Evolutionary conservation across 92 coral and sea anemone species (phyloP).

Genomic region (Pocillopora meandrina): DNA sequence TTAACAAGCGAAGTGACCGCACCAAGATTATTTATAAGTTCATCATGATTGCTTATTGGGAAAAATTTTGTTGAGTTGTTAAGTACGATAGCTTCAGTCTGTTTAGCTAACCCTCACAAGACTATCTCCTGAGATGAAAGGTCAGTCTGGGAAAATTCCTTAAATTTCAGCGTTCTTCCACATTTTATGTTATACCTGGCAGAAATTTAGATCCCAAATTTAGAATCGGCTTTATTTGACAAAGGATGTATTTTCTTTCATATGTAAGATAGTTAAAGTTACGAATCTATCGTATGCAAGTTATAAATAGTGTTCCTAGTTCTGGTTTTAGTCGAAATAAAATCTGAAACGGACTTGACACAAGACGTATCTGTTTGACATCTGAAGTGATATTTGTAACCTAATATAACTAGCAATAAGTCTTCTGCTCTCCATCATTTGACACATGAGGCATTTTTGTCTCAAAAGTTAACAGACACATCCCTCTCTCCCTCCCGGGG

Average conservation of each 20-base stretch:
- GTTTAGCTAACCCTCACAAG: not conserved
- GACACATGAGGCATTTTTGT: no score
- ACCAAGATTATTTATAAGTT: no score
- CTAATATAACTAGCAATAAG: no score
- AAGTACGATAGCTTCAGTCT: not conserved
- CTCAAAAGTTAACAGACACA: no score
- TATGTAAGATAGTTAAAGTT: not conserved
- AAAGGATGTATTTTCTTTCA: not conserved
- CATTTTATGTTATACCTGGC: not conserved
- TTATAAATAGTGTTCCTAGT: not conserved
- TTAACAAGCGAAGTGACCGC: no score
- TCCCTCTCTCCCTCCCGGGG: no score
- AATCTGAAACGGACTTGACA: not conserved
- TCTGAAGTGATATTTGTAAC: not conserved
- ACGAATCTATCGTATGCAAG: not conserved
- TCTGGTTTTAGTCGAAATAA: not conserved
- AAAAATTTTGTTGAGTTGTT: not conserved
- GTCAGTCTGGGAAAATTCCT: not conserved
- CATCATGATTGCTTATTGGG: no score
- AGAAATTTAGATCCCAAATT: no score
- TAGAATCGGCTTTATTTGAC: not conserved
- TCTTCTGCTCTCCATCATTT: no score
- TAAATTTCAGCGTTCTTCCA: not conserved
- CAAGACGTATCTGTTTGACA: not conserved
- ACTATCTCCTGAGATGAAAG: not conserved